A percentile compares a stretch with the other conserved stretches of the same genome.
These are phyloP conservation scores for Sminthopsis crassicaudata DNA, from an alignment of 2,113 vertebrate genomes.

Conservation along the genomic window DNA sequence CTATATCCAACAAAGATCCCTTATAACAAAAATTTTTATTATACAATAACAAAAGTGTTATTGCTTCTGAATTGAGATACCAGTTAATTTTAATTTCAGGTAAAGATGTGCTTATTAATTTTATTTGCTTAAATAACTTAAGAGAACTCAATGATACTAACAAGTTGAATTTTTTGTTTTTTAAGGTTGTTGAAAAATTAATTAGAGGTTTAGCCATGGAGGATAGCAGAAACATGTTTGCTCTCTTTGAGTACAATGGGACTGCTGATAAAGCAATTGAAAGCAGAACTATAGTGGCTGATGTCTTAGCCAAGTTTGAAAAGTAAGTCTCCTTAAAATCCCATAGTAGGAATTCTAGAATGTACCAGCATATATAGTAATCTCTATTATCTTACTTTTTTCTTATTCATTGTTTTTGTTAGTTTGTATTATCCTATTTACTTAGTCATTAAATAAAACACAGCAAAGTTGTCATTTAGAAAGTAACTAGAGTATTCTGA, in stretches of 20 bases:
- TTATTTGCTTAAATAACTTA: not conserved
- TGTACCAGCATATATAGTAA: not conserved
- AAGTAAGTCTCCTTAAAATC: conserved; percentile 85
- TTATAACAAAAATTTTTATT: not conserved
- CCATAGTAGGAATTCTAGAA: conserved; percentile 31
- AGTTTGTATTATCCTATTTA: not conserved
- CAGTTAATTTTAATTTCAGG: not conserved
- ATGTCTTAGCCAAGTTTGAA: conserved; percentile 97
- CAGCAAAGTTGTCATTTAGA: not conserved
- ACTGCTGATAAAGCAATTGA: conserved; percentile 94
- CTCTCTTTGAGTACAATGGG: conserved; percentile 95
- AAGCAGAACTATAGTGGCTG: conserved; percentile 94
- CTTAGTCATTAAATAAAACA: not conserved
- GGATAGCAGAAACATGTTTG: conserved; percentile 98
- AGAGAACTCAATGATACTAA: not conserved
- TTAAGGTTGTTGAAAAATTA: conserved; percentile 97
- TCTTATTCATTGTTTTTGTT: not conserved
- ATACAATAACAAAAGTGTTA: too few species aligned
- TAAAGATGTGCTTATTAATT: not conserved
- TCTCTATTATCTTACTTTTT: conserved; percentile 17
- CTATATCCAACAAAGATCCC: not conserved
- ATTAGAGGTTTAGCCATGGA: conserved; percentile 97
- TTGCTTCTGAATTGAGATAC: not conserved
- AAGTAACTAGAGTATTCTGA: not conserved
- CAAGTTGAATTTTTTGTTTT: not conserved